These are phyloP conservation scores for Otis tarda DNA, from an alignment of 2,113 vertebrate species.

Conservation along the genomic window DNA sequence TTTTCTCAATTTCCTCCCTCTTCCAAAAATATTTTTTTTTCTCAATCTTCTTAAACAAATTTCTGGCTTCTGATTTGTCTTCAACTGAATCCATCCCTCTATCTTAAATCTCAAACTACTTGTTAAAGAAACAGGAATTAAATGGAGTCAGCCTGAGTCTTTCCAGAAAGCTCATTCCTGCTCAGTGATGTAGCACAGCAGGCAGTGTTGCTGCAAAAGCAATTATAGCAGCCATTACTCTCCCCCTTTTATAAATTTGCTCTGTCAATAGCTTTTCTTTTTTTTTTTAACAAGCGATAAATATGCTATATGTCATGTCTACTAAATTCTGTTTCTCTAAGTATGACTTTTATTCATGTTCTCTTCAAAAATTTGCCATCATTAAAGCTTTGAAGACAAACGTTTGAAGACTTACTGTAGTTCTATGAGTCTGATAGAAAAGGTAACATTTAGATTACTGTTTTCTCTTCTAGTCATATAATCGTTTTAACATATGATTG, in stretches of 20 bases:
- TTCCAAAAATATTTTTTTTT: not conserved
- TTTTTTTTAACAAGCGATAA: not conserved
- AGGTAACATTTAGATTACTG: not conserved
- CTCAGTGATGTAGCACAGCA: not conserved
- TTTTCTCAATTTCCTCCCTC: not conserved
- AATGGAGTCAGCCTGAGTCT: not conserved
- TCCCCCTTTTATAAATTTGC: not conserved
- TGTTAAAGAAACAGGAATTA: not conserved
- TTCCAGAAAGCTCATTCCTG: not conserved
- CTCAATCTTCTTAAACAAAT: not conserved
- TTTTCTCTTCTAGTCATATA: not conserved
- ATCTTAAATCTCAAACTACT: not conserved
- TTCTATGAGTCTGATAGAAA: not conserved
- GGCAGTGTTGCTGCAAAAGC: not conserved
- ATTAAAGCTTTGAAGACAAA: not conserved
- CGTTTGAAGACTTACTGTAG: not conserved
- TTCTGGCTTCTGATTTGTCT: not conserved
- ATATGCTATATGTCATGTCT: not conserved
- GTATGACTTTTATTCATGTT: not conserved
- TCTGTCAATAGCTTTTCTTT: not conserved
- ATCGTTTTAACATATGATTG: not conserved
- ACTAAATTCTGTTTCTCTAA: not conserved
- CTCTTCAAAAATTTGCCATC: not conserved
- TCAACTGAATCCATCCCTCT: not conserved
- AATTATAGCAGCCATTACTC: not conserved